Evolutionary conservation across 2,888 invertebrate genomes (phyloP), one percentile per base, ranked within the genome.

Genomic region (Noctuana brunneofusca): DNA sequence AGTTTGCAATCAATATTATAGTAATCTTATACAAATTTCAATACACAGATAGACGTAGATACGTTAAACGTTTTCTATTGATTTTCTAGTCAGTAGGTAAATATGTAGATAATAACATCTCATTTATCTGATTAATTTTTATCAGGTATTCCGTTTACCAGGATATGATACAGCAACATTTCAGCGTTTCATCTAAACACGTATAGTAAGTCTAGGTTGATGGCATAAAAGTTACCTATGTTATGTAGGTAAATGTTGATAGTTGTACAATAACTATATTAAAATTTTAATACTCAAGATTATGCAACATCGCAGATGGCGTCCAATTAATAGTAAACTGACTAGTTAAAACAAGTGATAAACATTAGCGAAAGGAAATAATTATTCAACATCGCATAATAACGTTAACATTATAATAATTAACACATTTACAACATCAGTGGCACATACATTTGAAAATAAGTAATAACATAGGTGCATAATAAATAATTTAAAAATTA

Each of bases 101-200:
- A 87, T 87, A 89, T 79, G 49, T 50, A 27, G 14, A 72, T 72
- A 56, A 27, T 62, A 48, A 68, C 70, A 74, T 81, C 69, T 75
- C 69, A 75, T 73, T 74, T 69, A 71, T 75, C 71, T 82, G 83
- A 84, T 83, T 80, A 80, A 75, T 72, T 43, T 74, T 75, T 76
- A 71, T 87, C 90, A 90, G 90, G 89, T 90, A 89, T 87, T 84
- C 79, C 84, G 88, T 89, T 88, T 56, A 67, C 75, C 69, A 77
- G 81, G 90, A 90, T 91, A 91, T 91, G 90, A 86, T 83, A 78
- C 71, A 71, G 75, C 68, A 72, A 72, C 5, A 41, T 16, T 16
- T 16, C 16, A 41, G 69, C 69, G 69, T 69, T 67, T 67, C 69
- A 63, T 65, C 68, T 64, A 65, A 58, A 43, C 9, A 5, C 43